Conservation (phyloP, 2,888 invertebrate species). For the Drosophila birchii region DNA sequence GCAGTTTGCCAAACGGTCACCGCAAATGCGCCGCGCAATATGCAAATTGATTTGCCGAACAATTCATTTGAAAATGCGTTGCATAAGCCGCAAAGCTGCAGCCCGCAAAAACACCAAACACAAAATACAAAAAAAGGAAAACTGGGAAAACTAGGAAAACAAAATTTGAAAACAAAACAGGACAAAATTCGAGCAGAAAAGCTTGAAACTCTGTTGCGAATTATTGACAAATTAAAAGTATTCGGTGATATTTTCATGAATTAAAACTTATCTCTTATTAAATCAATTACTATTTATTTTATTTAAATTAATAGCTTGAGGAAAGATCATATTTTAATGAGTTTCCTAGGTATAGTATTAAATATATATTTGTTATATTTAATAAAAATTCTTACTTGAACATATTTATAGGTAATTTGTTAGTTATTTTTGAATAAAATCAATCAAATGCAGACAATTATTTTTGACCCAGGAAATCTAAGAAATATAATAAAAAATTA, state of each 20-base stretch:
- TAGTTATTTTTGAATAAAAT: no score
- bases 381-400: no score
- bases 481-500: no score
- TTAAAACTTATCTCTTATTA: background rate
- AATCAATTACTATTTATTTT: background rate
- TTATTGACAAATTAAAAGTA: conserved; percentile 2
- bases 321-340: no score
- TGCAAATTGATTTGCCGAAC: conserved; percentile 78
- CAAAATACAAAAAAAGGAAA: conserved; percentile 2
- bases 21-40: conserved; percentile 75
- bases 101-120: conserved; percentile 32
- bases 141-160: background rate
- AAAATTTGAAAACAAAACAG: conserved; percentile 10
- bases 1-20: conserved; percentile 8
- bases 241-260: background rate
- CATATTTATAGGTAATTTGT: no score
- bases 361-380: no score
- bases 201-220: background rate
- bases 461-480: no score
- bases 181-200: background rate
- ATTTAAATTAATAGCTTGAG: no score
- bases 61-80: conserved; percentile 76
- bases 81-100: conserved; percentile 71
- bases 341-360: no score
- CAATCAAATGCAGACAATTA: no score